Evolutionary conservation across 2,113 vertebrate genomes (phyloP).

Genomic region (Andinoacara biseriatus): DNA sequence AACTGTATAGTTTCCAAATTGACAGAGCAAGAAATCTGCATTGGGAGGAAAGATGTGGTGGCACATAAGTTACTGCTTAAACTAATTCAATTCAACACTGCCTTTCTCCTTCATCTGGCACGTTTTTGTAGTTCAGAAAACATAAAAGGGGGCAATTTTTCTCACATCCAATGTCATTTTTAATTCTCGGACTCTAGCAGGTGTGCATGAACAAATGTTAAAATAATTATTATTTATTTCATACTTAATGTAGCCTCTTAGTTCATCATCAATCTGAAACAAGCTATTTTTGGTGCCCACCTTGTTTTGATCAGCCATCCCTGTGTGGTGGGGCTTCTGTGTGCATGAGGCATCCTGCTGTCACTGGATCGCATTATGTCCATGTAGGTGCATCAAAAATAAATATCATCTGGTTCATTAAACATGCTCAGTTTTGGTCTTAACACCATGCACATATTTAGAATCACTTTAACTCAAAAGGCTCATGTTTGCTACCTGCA

Average conservation of each 20-base stretch:
- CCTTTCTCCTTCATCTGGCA: neutral
- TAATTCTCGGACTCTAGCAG: neutral
- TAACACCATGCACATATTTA: neutral
- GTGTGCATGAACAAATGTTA: neutral
- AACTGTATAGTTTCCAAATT: neutral
- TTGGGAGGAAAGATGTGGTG: neutral
- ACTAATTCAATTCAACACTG: neutral
- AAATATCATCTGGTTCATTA: accelerated
- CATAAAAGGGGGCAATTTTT: neutral
- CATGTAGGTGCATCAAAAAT: neutral
- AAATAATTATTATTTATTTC: neutral
- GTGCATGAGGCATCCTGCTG: neutral
- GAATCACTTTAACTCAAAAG: neutral
- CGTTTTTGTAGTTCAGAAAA: too few species aligned
- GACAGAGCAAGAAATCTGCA: neutral
- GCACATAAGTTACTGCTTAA: neutral
- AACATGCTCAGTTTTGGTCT: neutral
- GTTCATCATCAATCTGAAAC: neutral
- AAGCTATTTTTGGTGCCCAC: neutral
- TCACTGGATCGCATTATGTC: accelerated
- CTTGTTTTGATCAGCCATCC: neutral
- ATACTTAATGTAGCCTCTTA: neutral
- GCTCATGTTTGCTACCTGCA: neutral
- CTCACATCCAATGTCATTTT: neutral
- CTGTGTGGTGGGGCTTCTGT: neutral